These are phyloP conservation scores for Dromiciops gliroides DNA, from an alignment of 2,113 vertebrate genomes.

Conservation along the genomic window DNA sequence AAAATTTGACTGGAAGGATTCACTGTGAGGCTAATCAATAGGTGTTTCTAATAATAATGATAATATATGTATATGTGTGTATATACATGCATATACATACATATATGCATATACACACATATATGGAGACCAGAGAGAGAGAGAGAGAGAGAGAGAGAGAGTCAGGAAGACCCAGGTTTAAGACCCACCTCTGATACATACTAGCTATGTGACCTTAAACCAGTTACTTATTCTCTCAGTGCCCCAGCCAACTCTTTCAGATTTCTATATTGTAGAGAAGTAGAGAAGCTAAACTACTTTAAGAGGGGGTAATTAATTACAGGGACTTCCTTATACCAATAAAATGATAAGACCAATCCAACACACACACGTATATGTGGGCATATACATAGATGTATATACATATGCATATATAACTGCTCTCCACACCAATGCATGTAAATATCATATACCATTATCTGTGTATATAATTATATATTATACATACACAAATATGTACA, in stretches of 20 bases:
- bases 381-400: not conserved
- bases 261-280: not conserved
- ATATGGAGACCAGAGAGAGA: no score
- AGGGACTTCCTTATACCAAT: not conserved
- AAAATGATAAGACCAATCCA: not conserved
- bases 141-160: no score
- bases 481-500: no score
- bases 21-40: slow-evolving; percentile 15
- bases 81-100: no score
- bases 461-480: no score
- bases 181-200: not conserved
- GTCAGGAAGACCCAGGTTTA: not conserved
- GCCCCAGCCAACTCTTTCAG: not conserved
- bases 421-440: not conserved
- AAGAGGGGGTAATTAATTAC: not conserved
- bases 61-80: no score
- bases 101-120: no score
- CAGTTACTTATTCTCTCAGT: not conserved
- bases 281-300: not conserved
- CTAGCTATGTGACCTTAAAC: not conserved
- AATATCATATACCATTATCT: no score
- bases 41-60: no score
- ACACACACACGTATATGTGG: not conserved
- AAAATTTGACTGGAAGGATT: not conserved
- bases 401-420: not conserved